These are phyloP conservation scores for Megalopta genalis DNA, from an alignment of 1,140 invertebrate genomes.

Conservation along the genomic window DNA sequence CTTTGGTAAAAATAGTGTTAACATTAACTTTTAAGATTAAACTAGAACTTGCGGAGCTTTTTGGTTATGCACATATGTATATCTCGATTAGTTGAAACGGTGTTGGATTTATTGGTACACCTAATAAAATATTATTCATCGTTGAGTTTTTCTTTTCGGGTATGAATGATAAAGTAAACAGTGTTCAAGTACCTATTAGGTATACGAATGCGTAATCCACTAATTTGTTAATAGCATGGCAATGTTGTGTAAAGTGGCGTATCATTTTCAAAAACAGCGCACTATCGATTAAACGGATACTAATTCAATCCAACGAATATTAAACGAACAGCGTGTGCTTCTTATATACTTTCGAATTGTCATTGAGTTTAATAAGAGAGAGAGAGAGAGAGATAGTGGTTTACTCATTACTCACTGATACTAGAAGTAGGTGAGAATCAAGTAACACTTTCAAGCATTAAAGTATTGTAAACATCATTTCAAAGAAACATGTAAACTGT, in stretches of 20 bases:
- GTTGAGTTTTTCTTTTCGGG: background rate
- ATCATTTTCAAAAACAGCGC: background rate
- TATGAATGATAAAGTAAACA: background rate
- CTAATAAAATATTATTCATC: background rate
- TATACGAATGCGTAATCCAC: background rate
- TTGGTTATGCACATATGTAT: too few species aligned
- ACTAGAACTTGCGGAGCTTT: too few species aligned
- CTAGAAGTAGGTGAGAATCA: background rate
- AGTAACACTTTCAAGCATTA: background rate
- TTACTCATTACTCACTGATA: background rate
- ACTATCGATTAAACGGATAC: background rate
- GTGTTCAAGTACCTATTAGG: background rate
- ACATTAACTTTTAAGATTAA: too few species aligned
- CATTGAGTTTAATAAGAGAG: background rate
- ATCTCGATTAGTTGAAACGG: too few species aligned
- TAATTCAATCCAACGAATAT: background rate
- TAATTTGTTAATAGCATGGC: background rate
- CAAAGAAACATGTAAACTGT: background rate
- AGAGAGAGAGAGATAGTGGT: background rate
- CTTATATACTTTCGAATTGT: background rate
- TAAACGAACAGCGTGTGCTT: too few species aligned
- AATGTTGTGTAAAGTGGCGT: background rate
- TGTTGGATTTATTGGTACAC: too few species aligned
- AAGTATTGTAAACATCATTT: background rate
- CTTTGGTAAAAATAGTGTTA: too few species aligned